Evolutionary conservation across 2,888 invertebrate species (phyloP), one percentile per base, ranked within the genome.

Genomic region (Acanthoscelides obtectus): DNA sequence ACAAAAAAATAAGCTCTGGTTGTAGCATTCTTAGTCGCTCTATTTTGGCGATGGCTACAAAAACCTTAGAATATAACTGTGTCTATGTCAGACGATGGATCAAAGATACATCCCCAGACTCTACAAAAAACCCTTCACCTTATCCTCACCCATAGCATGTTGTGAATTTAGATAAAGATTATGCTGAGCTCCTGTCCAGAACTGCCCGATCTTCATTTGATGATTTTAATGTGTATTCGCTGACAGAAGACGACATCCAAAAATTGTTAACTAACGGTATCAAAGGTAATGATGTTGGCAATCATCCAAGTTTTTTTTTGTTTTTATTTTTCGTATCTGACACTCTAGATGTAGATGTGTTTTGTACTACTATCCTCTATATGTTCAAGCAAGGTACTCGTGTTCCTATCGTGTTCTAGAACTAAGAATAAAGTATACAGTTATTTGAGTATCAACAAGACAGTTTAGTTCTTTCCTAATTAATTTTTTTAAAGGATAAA

Each of bases 161-260:
- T 21, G 20, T 68, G 22, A 21, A 64, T 64, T 22, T 69, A 82
- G 82, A 83, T 78, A 79, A 79, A 79, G 79, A 78, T 75, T 81
- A 80, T 74, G 75, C 77, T 67, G 77, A 78, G 74, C 76, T 80
- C 75, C 76, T 80, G 79, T 70, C 76, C 27, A 76, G 74, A 77
- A 77, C 81, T 67, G 77, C 81, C 69, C 80, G 80, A 77, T 69
- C 82, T 67, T 83, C 82, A 71, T 78, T 82, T 74, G 83, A 82
- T 72, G 81, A 81, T 78, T 81, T 78, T 75, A 66, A 77, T 45
- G 77, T 80, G 75, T 74, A 74, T 66, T 71, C 76, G 67, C 72
- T 79, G 77, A 78, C 75, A 71, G 72, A 72, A 76, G 79, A 79
- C 73, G 78, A 76, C 74, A 71, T 78, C 72, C 76, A 79, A 64